phyloP scores from a whole-genome alignment of 2,888 invertebrate species.

The Agrochola macilenta region DNA sequence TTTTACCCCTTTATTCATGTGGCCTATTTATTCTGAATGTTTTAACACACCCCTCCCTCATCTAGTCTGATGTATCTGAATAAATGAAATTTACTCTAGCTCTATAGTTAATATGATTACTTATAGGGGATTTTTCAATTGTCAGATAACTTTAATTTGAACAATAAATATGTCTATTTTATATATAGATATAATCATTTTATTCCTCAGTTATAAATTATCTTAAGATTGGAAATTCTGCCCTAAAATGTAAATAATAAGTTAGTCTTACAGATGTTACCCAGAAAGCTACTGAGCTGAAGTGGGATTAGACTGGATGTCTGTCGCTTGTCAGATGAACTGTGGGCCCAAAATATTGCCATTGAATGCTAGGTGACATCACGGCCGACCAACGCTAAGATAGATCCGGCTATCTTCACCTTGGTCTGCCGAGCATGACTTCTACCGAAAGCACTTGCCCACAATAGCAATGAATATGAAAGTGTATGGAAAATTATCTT shows the following conservation, averaged over 20 bases:
- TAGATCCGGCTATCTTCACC: background rate
- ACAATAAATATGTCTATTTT: no score
- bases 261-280: background rate
- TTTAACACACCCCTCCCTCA: background rate
- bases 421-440: background rate
- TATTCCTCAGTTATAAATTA: no score
- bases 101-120: background rate
- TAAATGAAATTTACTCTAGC: constrained; percentile 1
- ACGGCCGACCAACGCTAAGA: no score
- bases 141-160: background rate
- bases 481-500: background rate
- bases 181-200: no score
- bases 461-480: background rate
- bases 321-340: background rate
- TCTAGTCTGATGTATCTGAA: background rate
- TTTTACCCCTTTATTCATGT: constrained; percentile 43
- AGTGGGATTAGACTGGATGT: background rate
- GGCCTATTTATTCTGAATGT: constrained; percentile 15
- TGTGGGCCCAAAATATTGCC: background rate
- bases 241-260: background rate
- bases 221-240: no score
- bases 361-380: background rate
- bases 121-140: background rate
- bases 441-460: background rate
- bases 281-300: background rate